Evolutionary conservation across 2,888 invertebrate species (phyloP).

Genomic region (Stenodema calcarata): DNA sequence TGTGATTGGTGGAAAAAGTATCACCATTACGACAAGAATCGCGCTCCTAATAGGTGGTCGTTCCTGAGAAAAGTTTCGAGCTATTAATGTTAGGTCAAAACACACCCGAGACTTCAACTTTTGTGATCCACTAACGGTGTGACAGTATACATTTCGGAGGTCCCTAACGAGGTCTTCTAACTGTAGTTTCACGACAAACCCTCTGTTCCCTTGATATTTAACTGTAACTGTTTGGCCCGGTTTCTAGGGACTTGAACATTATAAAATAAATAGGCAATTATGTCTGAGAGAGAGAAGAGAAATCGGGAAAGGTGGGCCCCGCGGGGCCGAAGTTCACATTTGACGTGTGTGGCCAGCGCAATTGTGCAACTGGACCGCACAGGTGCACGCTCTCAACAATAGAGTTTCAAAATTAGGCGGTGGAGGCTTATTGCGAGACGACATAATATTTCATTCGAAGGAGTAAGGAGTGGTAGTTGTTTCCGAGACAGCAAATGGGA

Average conservation of each 20-base stretch:
- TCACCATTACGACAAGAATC: neutral
- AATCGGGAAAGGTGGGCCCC: neutral
- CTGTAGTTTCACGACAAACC: neutral
- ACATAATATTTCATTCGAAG: neutral
- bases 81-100: neutral
- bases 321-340: neutral
- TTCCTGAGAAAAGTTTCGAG: neutral
- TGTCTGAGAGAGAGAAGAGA: neutral
- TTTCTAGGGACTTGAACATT: neutral
- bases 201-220: neutral
- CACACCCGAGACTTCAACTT: neutral
- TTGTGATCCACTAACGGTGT: neutral
- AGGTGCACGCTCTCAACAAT: neutral
- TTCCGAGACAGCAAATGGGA: neutral
- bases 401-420: neutral
- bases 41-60: neutral
- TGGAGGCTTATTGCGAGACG: neutral
- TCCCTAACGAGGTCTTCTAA: neutral
- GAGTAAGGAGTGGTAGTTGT: slow-evolving; percentile 1
- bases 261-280: neutral
- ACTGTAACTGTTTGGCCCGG: neutral
- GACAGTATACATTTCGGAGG: neutral
- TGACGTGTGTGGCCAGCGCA: neutral
- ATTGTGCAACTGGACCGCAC: slow-evolving; percentile 15
- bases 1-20: neutral